Evolutionary conservation across 2,113 vertebrate genomes (phyloP).

Genomic region (Mugil cephalus): DNA sequence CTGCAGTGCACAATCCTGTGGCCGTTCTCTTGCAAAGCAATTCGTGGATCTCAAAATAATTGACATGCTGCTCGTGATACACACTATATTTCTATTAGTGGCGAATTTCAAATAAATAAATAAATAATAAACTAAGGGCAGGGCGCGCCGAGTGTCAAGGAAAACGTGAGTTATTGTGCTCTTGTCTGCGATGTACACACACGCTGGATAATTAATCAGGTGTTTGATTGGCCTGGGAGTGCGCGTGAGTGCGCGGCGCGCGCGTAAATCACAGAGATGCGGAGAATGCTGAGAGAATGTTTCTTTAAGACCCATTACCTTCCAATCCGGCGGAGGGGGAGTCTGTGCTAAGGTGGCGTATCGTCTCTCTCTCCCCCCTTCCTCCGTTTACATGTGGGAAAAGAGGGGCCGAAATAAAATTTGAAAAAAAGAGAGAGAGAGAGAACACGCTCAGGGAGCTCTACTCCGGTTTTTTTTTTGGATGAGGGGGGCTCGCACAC

Average conservation of each 20-base stretch:
- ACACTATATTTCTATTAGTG: neutral
- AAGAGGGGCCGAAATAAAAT: constrained; percentile 37
- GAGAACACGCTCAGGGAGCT: constrained; percentile 32
- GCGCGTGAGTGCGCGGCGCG: constrained; percentile 54
- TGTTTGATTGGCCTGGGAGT: constrained; percentile 67
- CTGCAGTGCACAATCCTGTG: neutral
- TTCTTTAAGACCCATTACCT: constrained; percentile 88
- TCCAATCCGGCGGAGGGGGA: constrained; percentile 79
- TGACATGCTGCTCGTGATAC: neutral
- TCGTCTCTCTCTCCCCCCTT: constrained; percentile 70
- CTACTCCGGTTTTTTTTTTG: constrained; percentile 46
- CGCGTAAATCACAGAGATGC: constrained; percentile 77
- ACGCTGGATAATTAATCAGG: constrained; percentile 71
- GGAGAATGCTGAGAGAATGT: constrained; percentile 82
- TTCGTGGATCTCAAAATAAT: neutral
- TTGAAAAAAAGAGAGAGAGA: constrained; percentile 2
- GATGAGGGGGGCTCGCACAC: constrained; percentile 56
- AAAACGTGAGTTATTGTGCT: constrained; percentile 34
- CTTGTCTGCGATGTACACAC: constrained; percentile 33
- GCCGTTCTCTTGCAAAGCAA: neutral
- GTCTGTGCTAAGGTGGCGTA: constrained; percentile 79
- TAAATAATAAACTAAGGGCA: too few relatives aligned
- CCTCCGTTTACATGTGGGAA: constrained; percentile 80
- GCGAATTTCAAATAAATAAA: neutral
- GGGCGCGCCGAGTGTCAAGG: neutral